Percentiles rank a stretch among this genome's conserved stretches.
Evolutionary conservation across 2,113 vertebrate species (phyloP).

Genomic region (Galbula dea): DNA sequence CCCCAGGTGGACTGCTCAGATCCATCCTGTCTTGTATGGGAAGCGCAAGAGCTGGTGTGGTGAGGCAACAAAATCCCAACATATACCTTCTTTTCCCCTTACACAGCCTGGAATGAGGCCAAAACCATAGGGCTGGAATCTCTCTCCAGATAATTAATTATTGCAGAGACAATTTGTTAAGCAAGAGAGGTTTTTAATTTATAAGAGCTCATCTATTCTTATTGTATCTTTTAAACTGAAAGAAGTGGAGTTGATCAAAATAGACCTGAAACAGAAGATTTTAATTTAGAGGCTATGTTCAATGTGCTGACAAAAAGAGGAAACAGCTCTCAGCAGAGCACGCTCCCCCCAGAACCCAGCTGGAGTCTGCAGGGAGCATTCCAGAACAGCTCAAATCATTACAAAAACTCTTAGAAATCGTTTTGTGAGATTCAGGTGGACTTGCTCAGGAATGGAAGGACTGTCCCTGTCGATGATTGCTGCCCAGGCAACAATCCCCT

Average conservation of each 20-base stretch:
- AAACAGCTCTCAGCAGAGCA: conserved; percentile 13
- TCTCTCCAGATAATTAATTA: conserved; percentile 61
- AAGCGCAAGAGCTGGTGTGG: accelerated
- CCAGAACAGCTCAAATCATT: background rate
- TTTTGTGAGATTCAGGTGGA: background rate
- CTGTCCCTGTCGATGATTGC: background rate
- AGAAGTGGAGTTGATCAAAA: conserved; percentile 35
- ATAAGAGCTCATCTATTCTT: conserved; percentile 58
- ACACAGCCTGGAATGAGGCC: conserved; percentile 14
- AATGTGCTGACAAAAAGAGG: conserved; percentile 43
- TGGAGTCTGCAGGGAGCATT: background rate
- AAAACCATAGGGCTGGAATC: conserved; percentile 3
- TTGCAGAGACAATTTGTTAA: conserved; percentile 51
- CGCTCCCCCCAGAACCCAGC: background rate
- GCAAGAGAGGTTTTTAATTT: conserved; percentile 63
- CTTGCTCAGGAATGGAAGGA: background rate
- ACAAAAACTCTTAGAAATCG: background rate
- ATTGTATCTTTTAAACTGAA: conserved; percentile 57
- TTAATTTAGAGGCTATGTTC: conserved; percentile 59
- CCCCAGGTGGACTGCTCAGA: background rate
- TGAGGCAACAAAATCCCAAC: background rate
- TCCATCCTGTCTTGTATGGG: background rate
- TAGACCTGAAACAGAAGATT: conserved; percentile 48
- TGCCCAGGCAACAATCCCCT: background rate
- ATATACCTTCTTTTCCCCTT: background rate